Evolutionary conservation across 2,113 vertebrate species (phyloP).

Genomic region (Hiodon tergisus): DNA sequence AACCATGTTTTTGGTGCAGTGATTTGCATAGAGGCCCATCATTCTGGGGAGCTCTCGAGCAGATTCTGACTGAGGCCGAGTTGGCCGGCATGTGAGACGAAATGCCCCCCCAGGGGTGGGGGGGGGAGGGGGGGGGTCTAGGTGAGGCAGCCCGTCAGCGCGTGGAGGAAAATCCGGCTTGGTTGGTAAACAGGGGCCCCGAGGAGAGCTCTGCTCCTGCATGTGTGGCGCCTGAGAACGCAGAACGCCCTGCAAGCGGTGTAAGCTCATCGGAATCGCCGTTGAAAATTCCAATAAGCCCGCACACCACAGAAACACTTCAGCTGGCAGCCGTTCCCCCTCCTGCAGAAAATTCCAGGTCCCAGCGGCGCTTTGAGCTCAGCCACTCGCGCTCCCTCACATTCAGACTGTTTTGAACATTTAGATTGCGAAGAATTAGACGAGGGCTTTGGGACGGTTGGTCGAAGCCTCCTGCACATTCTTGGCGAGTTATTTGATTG

Average conservation of each 20-base stretch:
- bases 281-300: slow-evolving; percentile 61
- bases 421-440: background rate
- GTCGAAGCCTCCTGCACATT: background rate
- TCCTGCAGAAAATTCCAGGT: slow-evolving; percentile 15
- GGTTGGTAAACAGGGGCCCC: slow-evolving; percentile 70
- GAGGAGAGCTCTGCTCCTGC: slow-evolving; percentile 54
- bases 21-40: slow-evolving; percentile 70
- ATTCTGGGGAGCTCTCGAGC: slow-evolving; percentile 60
- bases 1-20: slow-evolving; percentile 52
- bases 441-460: background rate
- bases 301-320: slow-evolving; percentile 43
- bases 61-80: slow-evolving; percentile 60
- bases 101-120: slow-evolving; percentile 66
- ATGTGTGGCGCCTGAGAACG: slow-evolving; percentile 49
- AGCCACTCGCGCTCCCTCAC: slow-evolving; percentile 10
- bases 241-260: slow-evolving; percentile 60
- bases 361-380: slow-evolving; percentile 18
- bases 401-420: background rate
- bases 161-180: slow-evolving; percentile 64
- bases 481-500: background rate
- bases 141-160: slow-evolving; percentile 62
- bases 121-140: slow-evolving; percentile 51
- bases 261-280: slow-evolving; percentile 60
- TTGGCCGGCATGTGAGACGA: slow-evolving; percentile 55
- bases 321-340: slow-evolving; percentile 19